Evolutionary conservation across 2,888 invertebrate species (phyloP), one percentile per base, ranked within the genome.

Genomic region (Pocota personata): DNA sequence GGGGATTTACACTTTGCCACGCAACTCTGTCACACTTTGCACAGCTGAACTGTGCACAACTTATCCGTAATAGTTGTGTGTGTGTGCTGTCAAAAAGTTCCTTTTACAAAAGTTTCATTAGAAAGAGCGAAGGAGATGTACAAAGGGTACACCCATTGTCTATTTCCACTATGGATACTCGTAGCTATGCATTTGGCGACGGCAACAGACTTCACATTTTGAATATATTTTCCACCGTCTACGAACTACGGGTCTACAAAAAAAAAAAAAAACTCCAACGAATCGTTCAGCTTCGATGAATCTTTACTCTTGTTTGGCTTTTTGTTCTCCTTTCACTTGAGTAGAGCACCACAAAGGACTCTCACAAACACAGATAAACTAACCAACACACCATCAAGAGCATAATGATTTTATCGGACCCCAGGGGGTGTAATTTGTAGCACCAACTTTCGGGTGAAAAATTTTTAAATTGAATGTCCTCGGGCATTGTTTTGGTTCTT

Each of bases 291-390:
- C 82, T 76, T 77, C 58, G 77, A 80, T 84, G 84, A 75, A 71
- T 84, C 80, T 79, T 80, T 37, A 71, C 76, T 71, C 55, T 37
- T 80, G 84, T 86, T 86, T 80, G 71, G 87, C 48, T 71, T 88
- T 90, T 90, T 90, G 91, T 89, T 90, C 90, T 89, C 89, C 89
- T 90, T 90, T 89, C 91, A 91, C 90, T 91, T 90, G 91, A 91
- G 89, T 91, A 89, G 67, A 86, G 91, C 91, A 89, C 89, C 90
- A 90, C 89, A 90, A 89, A 90, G 90, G 83, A 87, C 82, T 21
- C 67, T 58, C 43, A 21, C 50, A 48, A 37, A 73, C 72, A 73
- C 71, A 71, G 14, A 21, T 35, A 37, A 66, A 57, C 14, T 24
- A 84, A 84, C 79, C 83, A 72, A 87, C 75, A 71, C 58, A 55